Evolutionary conservation across 2,888 invertebrate genomes (phyloP).

Genomic region (Laothoe populi): DNA sequence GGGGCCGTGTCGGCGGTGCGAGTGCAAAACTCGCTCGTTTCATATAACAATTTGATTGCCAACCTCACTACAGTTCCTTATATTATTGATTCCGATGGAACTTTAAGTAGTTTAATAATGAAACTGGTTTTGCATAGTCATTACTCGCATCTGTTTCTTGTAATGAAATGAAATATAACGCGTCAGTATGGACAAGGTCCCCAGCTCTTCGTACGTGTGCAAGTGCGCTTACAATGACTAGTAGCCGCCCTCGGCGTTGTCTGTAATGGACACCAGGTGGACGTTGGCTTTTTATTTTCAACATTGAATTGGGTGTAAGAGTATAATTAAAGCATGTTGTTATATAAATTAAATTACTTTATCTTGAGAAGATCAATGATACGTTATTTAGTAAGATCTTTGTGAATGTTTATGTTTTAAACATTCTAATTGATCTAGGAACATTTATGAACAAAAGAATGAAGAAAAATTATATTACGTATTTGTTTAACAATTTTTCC

Average conservation of each 20-base stretch:
- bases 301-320: neutral
- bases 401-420: neutral
- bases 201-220: neutral
- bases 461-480: no score
- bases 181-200: conserved; percentile 19
- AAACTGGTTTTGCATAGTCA: conserved; percentile 55
- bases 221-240: neutral
- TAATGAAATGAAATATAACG: conserved; percentile 39
- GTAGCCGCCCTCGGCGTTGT: conserved; percentile 1
- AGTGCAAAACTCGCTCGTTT: conserved; percentile 66
- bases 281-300: neutral
- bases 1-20: conserved; percentile 47
- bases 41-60: conserved; percentile 67
- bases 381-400: neutral
- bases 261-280: neutral
- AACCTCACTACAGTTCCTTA: conserved; percentile 55
- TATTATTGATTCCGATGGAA: conserved; percentile 72
- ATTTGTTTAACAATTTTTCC: no score
- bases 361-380: neutral
- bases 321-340: neutral
- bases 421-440: no score
- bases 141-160: conserved; percentile 34
- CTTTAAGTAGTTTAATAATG: conserved; percentile 56
- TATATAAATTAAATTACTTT: neutral
- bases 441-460: no score